Evolutionary conservation across 2,113 vertebrate species (phyloP), one percentile per base, ranked within the genome.

Genomic region (Gila orcuttii): DNA sequence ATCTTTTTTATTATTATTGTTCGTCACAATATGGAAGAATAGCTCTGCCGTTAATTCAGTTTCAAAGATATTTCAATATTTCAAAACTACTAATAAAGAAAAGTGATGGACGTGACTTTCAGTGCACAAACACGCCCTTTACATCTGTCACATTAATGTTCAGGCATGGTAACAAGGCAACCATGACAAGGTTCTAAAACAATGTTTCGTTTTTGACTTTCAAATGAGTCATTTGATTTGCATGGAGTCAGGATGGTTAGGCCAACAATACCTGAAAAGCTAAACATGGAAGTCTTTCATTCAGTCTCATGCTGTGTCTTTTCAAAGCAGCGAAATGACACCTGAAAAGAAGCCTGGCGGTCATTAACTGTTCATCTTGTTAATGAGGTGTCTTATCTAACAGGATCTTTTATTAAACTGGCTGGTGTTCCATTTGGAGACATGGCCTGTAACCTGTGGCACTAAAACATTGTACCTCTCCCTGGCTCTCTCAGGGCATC

Each of bases 321-420:
- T 81, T 82, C 9, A 57, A 69, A 74, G 69, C 36, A 11, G 60
- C 21, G 62, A 62, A 86, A 86, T 84, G 42, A 69, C 82, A 79
- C 21, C 31, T 76, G 57, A 47, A 55, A 83, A 85, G 76, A 60
- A 81, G 59, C 76, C 50, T 8, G 57, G 19, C 13, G 76, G 39
- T 79, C 87, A 86, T 87, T 86, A 88, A 74, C 64, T 19, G 21
- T 59, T 83, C 23, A 39, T 64, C 66, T 64, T 71, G 55, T 74
- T 86, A 89, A 88, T 77, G 62, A 88, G 52, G 71, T 82, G 23
- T 78, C 84, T 84, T 60, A 86, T 82, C 79, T 86, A 60, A 50
- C 50, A 60, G 84, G 59, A 83, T 86, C 86, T 68, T 84, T 76
- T 79, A 62, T 77, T 71, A 83, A 59, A 55, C 47, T 31, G 36